Evolutionary conservation across 2,888 invertebrate genomes (phyloP), one percentile per base, ranked within the genome.

Genomic region (Rotaria macrura): DNA sequence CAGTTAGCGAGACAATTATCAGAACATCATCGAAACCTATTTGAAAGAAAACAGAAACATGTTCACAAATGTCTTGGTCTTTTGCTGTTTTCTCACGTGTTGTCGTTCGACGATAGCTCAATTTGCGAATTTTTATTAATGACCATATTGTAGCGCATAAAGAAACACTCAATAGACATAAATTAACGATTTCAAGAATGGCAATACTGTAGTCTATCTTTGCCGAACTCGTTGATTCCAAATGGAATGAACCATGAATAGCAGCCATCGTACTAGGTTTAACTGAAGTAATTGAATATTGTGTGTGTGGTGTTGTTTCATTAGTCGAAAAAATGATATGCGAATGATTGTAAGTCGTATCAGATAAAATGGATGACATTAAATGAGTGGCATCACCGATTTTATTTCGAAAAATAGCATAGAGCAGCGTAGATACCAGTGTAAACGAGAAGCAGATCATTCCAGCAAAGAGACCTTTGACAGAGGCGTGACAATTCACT

Each of bases 401-500:
- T 79, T 79, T 79, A 43, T 43, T 83, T 55, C 84, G 84, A 40
- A 74, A 86, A 23, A 85, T 57, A 38, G 55, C 84, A 85, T 84
- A 84, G 20, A 84, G 29, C n/a, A 86, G 85, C 6, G 85, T 52
- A 6, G 85, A 49, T n/a, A 86, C 84, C 0, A 86, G 10, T 38
- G 85, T 86, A 29, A 74, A 84, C 25, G 84, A 85, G 10, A 86
- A 83, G 5, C 54, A 57, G 23, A 86, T 79, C 52, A 86, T 83
- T 25, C 86, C 86, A 29, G 54, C 9, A 54, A 86, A 86, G 7
- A 86, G 43, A 9, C 86, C 86, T 47, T 83, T 86, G 5, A 55
- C 85, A 10, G 85, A 85, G 49, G 84, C 84, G 40, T 84, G 84
- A 49, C 86, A 86, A 54, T 86, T 84, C 25, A 86, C 55, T 29